Conservation (phyloP, 2,113 vertebrate genomes). For the Anoplopoma fimbria region DNA sequence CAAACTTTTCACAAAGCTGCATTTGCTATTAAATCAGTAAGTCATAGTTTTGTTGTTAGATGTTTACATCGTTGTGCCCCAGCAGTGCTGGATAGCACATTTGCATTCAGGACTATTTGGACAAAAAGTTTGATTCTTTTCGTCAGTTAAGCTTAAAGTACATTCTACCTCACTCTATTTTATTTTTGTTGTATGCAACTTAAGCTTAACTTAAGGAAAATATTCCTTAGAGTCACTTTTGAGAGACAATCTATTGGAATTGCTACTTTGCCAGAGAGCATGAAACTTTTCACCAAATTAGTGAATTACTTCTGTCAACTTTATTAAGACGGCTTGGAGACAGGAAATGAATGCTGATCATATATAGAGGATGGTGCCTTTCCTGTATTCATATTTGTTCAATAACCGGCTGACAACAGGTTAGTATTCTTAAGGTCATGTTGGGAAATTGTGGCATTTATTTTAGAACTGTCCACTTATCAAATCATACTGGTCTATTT, state of each 20-base stretch:
- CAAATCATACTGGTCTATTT: background rate
- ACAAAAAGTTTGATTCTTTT: background rate
- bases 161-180: background rate
- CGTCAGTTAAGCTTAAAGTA: background rate
- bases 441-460: background rate
- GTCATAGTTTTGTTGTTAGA: background rate
- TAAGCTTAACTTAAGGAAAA: background rate
- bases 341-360: background rate
- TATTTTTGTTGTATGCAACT: background rate
- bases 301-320: background rate
- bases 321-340: background rate
- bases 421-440: background rate
- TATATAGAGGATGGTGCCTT: background rate
- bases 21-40: background rate
- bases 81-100: background rate
- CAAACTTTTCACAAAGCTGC: background rate
- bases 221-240: background rate
- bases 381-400: background rate
- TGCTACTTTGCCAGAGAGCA: background rate
- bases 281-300: background rate
- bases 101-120: background rate
- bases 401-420: background rate
- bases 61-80: background rate
- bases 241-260: background rate
- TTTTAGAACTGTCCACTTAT: background rate